Percentiles rank a stretch among this genome's conserved stretches.
phyloP scores from a whole-genome alignment of 2,888 invertebrate species.

The Plebejus argus region DNA sequence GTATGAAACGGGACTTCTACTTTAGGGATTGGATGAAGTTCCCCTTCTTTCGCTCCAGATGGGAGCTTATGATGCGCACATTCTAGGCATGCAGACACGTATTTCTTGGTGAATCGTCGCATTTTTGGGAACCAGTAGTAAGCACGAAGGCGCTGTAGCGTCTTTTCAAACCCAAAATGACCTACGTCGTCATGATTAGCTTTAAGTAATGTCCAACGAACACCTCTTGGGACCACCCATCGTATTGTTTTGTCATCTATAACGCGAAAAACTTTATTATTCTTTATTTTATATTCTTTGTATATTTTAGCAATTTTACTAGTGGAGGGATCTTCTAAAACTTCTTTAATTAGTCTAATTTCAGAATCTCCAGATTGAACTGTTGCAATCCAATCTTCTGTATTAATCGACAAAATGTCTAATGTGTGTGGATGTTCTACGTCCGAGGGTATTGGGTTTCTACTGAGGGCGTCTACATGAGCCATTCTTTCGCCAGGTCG shows the following conservation, averaged over 20 bases:
- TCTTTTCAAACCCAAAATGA: background rate
- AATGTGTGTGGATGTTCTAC: background rate
- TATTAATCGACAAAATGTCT: background rate
- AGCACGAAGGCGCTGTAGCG: background rate
- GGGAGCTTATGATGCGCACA: background rate
- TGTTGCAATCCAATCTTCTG: conserved; percentile 26
- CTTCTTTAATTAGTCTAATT: background rate
- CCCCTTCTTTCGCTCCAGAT: too few species aligned
- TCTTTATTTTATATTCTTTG: too few species aligned
- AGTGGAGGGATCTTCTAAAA: conserved; percentile 15
- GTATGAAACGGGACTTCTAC: too few species aligned
- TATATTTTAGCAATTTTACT: background rate
- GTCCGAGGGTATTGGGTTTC: background rate
- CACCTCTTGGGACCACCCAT: background rate
- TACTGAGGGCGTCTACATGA: conserved; percentile 34
- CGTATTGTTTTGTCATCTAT: background rate
- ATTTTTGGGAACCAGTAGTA: background rate
- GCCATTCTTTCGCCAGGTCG: conserved; percentile 31
- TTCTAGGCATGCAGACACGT: conserved; percentile 10
- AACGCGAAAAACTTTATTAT: too few species aligned
- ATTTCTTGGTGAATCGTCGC: conserved; percentile 12
- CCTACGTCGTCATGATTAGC: conserved; percentile 2
- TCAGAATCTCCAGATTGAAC: conserved; percentile 16
- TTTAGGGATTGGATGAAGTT: too few species aligned
- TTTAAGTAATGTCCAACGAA: background rate